These are phyloP conservation scores for Sebastes minor DNA, from an alignment of 2,797 vertebrate species.

Conservation along the genomic window DNA sequence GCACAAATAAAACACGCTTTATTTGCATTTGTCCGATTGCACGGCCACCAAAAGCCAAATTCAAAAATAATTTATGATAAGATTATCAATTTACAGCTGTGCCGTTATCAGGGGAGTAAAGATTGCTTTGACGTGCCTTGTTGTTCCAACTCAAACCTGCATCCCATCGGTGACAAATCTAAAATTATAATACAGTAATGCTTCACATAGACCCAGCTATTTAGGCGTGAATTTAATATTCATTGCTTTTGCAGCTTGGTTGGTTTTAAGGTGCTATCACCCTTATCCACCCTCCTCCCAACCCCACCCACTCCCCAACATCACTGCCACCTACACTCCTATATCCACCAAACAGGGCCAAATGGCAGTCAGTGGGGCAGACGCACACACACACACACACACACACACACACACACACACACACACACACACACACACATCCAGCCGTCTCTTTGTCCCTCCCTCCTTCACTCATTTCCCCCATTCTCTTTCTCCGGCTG, in stretches of 20 bases:
- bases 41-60: constrained; percentile 41
- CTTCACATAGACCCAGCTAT: constrained; percentile 84
- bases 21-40: constrained; percentile 61
- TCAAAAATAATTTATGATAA: constrained; percentile 54
- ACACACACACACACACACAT: constrained; percentile 56
- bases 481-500: constrained; percentile 69
- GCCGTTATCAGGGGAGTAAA: constrained; percentile 64
- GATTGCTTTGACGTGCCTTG: constrained; percentile 71
- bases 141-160: constrained; percentile 78
- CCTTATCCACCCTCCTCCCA: constrained; percentile 80
- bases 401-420: constrained; percentile 26
- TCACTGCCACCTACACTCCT: constrained; percentile 69
- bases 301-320: constrained; percentile 79
- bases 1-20: constrained; percentile 54
- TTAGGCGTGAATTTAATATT: constrained; percentile 87
- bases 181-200: constrained; percentile 86
- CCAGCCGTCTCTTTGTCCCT: constrained; percentile 71
- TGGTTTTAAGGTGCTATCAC: constrained; percentile 85
- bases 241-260: constrained; percentile 87
- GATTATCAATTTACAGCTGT: constrained; percentile 65
- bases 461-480: constrained; percentile 71
- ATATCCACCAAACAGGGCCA: constrained; percentile 74
- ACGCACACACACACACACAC: constrained; percentile 29
- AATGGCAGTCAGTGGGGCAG: constrained; percentile 74
- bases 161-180: constrained; percentile 83